Conservation (phyloP, 2,797 vertebrate species). For the Cirrhinus mrigala region DNA sequence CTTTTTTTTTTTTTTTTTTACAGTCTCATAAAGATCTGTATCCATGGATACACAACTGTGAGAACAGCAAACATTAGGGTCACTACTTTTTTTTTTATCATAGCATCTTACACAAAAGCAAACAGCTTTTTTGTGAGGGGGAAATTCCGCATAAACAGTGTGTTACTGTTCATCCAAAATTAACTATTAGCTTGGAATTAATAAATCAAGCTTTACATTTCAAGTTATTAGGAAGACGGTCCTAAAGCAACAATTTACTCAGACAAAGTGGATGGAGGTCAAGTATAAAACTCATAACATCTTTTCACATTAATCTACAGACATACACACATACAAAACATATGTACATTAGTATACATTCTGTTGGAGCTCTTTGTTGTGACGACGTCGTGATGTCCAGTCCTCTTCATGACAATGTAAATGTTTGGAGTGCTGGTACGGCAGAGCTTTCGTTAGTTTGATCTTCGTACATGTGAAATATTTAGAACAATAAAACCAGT, state of each 20-base stretch:
- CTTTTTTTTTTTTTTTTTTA: slow-evolving; percentile 44
- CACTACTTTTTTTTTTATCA: slow-evolving; percentile 44
- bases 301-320: slow-evolving; percentile 66
- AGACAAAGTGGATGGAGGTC: slow-evolving; percentile 53
- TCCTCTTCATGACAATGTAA: slow-evolving; percentile 40
- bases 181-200: slow-evolving; percentile 28
- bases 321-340: slow-evolving; percentile 64
- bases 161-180: background rate
- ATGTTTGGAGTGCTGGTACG: slow-evolving; percentile 27
- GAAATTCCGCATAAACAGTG: slow-evolving; percentile 41
- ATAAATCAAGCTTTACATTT: slow-evolving; percentile 35
- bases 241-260: slow-evolving; percentile 22
- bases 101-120: slow-evolving; percentile 46
- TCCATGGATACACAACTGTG: slow-evolving; percentile 52
- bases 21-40: slow-evolving; percentile 57
- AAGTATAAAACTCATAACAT: slow-evolving; percentile 77
- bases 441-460: slow-evolving; percentile 61
- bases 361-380: slow-evolving; percentile 4
- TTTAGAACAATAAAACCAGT: slow-evolving; percentile 49
- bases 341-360: slow-evolving; percentile 66
- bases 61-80: slow-evolving; percentile 60
- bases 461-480: slow-evolving; percentile 59
- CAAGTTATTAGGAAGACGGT: slow-evolving; percentile 43
- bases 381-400: slow-evolving; percentile 29
- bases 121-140: slow-evolving; percentile 32